A percentile compares a stretch with the other conserved stretches of the same genome.
phyloP scores from a whole-genome alignment of 2,888 invertebrate species.

The Beris chalybata region DNA sequence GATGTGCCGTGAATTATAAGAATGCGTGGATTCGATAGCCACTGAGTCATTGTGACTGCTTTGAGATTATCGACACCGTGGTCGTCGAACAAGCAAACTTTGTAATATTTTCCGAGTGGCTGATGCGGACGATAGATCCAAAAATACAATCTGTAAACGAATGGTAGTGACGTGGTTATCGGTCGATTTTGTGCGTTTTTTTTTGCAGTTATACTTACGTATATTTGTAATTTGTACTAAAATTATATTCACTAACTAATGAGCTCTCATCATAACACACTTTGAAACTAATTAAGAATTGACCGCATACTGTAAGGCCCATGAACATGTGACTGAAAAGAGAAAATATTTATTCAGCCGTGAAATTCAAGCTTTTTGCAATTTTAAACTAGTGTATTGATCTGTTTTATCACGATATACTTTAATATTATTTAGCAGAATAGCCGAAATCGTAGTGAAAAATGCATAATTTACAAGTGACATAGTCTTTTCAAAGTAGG shows the following conservation, averaged over 20 bases:
- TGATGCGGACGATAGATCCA: slow-evolving; percentile 56
- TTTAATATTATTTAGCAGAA: too few relatives aligned
- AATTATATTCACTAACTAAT: slow-evolving; percentile 60
- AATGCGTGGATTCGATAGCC: slow-evolving; percentile 63
- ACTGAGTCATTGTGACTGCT: slow-evolving; percentile 65
- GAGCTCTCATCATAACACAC: slow-evolving; percentile 61
- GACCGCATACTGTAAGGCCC: slow-evolving; percentile 93
- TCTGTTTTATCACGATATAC: too few relatives aligned
- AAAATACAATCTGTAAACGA: slow-evolving; percentile 50
- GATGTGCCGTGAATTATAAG: slow-evolving; percentile 63
- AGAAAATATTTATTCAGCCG: slow-evolving; percentile 25
- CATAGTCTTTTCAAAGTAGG: too few relatives aligned
- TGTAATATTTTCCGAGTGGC: slow-evolving; percentile 56
- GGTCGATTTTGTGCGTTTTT: not conserved
- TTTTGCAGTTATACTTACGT: slow-evolving; percentile 58
- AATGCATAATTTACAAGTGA: too few relatives aligned
- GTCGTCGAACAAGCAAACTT: slow-evolving; percentile 64
- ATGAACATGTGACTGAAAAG: slow-evolving; percentile 81
- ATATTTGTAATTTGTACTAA: slow-evolving; percentile 64
- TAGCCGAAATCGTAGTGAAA: too few relatives aligned
- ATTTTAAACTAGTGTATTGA: too few relatives aligned
- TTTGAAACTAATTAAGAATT: slow-evolving; percentile 86
- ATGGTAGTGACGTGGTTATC: not conserved
- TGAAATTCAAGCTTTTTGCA: too few relatives aligned
- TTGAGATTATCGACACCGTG: slow-evolving; percentile 65